Base-by-base conservation (phyloP, 53 echinoderm and acorn worm genomes). In the Arbacia lixula region DNA sequence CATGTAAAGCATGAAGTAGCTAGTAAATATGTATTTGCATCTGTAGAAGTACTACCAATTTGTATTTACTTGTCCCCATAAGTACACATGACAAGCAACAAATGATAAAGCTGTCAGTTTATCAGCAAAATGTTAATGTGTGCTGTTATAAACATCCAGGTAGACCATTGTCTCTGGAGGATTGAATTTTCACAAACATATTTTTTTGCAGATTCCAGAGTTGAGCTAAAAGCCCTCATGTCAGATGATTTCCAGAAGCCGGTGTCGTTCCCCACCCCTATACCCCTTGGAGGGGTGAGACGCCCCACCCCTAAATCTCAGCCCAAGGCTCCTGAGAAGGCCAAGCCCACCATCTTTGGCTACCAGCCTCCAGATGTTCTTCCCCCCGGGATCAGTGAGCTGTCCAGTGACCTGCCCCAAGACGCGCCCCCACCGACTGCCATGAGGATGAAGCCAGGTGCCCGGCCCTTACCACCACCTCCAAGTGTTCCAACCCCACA, bases 381-480 rank as follows among this genome's bases (percentile, higher is more conserved):
- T 9, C 74, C 74, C 4, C 74, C 74, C 11, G 74, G 74, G 27
- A 74, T 74, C 51, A 1, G 12, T 0, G 33, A 4, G 31, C 32
- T 74, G 46, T 52, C 74, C 53, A 74, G 74, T 34, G 74, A 74
- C 35, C 19, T 74, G 19, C 74, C 74, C 6, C 74, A 50, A 26
- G 74, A 33, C 52, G 74, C 74, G 16, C 74, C 74, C 1, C 74
- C 74, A 10, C 74, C 74, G 9, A 74, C 74, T 74, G 50, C 74
- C 19, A 74, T 74, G 74, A 74, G 50, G 74, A 74, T 74, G 74
- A 74, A 27, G 52, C 74, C 74, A 33, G 74, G 74, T 31, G 74
- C 74, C 33, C 42, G 53, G 74, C 74, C 74, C 46, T 33, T 41
- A 4, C 10, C 20, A 12, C 72, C 72, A 27, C 9, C n/a, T n/a